These are phyloP conservation scores for Rugalucina vietnamica DNA, from an alignment of 2,888 invertebrate genomes.

Conservation along the genomic window DNA sequence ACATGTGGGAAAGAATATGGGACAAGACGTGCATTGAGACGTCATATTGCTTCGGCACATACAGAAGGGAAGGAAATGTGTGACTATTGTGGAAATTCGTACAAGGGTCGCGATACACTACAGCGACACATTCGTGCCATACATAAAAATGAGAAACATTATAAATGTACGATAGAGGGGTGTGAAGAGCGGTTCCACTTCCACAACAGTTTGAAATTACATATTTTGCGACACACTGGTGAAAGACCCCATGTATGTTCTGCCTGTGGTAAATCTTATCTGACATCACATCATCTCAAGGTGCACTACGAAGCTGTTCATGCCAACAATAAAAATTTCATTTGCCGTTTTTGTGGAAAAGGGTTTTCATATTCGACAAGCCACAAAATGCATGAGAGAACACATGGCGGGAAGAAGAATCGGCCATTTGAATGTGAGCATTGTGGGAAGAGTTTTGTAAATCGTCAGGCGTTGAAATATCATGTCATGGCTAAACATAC, in stretches of 20 bases:
- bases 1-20: slow-evolving; percentile 62
- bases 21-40: slow-evolving; percentile 57
- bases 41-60: slow-evolving; percentile 59
- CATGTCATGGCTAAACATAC: slow-evolving; percentile 73
- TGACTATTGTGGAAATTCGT: slow-evolving; percentile 75
- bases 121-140: slow-evolving; percentile 78
- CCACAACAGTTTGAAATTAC: slow-evolving; percentile 78
- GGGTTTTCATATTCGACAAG: slow-evolving; percentile 78
- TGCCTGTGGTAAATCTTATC: slow-evolving; percentile 78
- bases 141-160: slow-evolving; percentile 74
- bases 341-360: slow-evolving; percentile 77
- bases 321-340: slow-evolving; percentile 64
- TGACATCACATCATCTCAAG: slow-evolving; percentile 79
- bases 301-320: slow-evolving; percentile 78
- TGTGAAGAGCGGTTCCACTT: slow-evolving; percentile 78
- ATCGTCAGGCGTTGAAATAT: slow-evolving; percentile 68
- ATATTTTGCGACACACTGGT: slow-evolving; percentile 76
- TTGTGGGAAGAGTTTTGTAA: slow-evolving; percentile 78
- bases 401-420: slow-evolving; percentile 69
- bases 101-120: slow-evolving; percentile 74
- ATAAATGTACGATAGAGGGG: slow-evolving; percentile 72
- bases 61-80: slow-evolving; percentile 66
- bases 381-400: slow-evolving; percentile 75
- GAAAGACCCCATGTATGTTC: slow-evolving; percentile 76
- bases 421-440: slow-evolving; percentile 71